Evolutionary conservation across 2,888 invertebrate genomes (phyloP), one percentile per base, ranked within the genome.

Genomic region (Halictus quadricinctus): DNA sequence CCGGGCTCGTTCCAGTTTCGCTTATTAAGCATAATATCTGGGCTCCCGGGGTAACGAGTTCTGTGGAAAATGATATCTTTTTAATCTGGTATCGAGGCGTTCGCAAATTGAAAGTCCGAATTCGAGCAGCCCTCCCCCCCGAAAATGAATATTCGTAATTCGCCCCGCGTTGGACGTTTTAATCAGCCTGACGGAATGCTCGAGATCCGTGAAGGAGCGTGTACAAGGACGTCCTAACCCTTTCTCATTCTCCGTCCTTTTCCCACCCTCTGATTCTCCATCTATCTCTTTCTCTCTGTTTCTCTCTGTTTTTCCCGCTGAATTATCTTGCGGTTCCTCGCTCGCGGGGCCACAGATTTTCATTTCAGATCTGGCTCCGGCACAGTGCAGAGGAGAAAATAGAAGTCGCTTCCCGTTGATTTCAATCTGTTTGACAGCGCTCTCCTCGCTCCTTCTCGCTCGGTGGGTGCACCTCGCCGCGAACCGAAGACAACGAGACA

Each of bases 301-400:
- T 41, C 70, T 58, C 72, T 76, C 54, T 46, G 50, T 77, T 69
- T 75, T 66, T 77, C 81, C 76, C 75, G 66, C 81, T 84, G 85
- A 90, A 90, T 90, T 90, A 90, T 90, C 89, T 86, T 87, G 90
- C 87, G 88, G 89, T 85, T 80, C 79, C 78, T 85, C 79, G 88
- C 88, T 88, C 85, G 89, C 86, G 90, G 84, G 81, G 85, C 91
- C 88, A 87, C 92, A 92, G 92, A 92, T 92, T 92, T 92, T 92
- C 92, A 92, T 92, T 92, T 92, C 91, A 92, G 92, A 92, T 92
- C 90, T 92, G 92, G 91, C 90, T 91, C 86, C 81, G 87, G 88
- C 77, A 85, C 85, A 83, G 85, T 76, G 83, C 83, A 73, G 85
- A 84, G 80, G 82, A 87, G 90, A 90, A 90, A 90, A 90, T 90